phyloP scores from a whole-genome alignment of 2,797 vertebrate species.

The Ispidina lecontei region DNA sequence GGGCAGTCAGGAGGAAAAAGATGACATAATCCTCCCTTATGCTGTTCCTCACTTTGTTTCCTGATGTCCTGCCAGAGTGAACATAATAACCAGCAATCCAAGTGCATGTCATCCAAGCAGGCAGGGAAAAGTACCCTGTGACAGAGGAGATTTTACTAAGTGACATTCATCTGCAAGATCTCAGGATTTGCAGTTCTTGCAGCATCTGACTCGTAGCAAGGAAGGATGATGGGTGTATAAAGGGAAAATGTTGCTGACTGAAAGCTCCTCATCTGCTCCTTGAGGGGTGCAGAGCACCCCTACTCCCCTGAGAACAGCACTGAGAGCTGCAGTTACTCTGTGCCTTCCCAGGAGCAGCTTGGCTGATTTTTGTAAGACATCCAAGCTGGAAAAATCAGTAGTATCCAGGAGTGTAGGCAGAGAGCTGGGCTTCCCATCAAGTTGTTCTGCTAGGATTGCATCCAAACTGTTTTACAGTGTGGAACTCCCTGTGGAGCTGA shows the following conservation, averaged over 20 bases:
- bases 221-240: not conserved
- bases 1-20: constrained; percentile 18
- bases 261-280: not conserved
- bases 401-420: not conserved
- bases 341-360: not conserved
- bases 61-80: constrained; percentile 41
- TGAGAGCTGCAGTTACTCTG: not conserved
- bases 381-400: not conserved
- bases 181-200: not conserved
- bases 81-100: not conserved
- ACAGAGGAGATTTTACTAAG: constrained; percentile 2
- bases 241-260: not conserved
- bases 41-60: constrained; percentile 12
- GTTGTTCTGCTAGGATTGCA: constrained; percentile 20
- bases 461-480: constrained; percentile 8
- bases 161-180: not conserved
- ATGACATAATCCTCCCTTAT: constrained; percentile 36
- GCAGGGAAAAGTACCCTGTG: not conserved
- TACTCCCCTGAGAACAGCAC: not conserved
- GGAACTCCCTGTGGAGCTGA: constrained; percentile 38
- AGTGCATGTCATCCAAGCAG: not conserved
- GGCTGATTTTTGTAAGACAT: not conserved
- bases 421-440: constrained; percentile 38
- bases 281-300: not conserved
- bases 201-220: not conserved